Percentiles rank a stretch among this genome's conserved stretches.
Conservation (phyloP, 2,113 vertebrate species). For the Panthera tigris region DNA sequence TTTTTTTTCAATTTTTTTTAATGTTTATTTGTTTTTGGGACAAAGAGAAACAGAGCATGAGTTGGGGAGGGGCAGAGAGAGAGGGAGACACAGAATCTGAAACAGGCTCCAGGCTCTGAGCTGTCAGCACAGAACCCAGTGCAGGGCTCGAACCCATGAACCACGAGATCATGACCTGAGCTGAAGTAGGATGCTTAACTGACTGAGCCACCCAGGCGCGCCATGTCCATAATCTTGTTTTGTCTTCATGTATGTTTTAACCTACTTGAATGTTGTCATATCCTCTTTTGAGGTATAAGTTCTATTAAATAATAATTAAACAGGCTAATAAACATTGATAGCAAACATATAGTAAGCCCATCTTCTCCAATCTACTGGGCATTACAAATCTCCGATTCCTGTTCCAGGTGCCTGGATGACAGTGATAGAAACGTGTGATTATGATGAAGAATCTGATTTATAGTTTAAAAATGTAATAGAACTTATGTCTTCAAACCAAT, state of each 20-base stretch:
- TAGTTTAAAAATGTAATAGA: not conserved
- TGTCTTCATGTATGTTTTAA: conserved; percentile 33
- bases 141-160: no score
- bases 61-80: no score
- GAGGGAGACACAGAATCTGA: no score
- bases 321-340: not conserved
- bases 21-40: no score
- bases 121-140: no score
- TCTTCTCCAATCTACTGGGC: not conserved
- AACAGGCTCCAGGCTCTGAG: no score
- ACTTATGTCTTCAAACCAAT: not conserved
- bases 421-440: not conserved
- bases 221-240: conserved; percentile 48
- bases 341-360: not conserved
- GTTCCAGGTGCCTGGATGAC: not conserved
- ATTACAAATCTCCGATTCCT: not conserved
- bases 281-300: conserved; percentile 29
- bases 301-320: not conserved
- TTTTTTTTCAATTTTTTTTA: no score
- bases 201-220: no score
- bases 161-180: no score
- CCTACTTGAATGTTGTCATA: conserved; percentile 61
- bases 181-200: no score
- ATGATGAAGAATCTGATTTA: not conserved
- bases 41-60: no score